Evolutionary conservation across 2,113 vertebrate genomes (phyloP), one percentile per base, ranked within the genome.

Genomic region (Atherinomorus stipes): DNA sequence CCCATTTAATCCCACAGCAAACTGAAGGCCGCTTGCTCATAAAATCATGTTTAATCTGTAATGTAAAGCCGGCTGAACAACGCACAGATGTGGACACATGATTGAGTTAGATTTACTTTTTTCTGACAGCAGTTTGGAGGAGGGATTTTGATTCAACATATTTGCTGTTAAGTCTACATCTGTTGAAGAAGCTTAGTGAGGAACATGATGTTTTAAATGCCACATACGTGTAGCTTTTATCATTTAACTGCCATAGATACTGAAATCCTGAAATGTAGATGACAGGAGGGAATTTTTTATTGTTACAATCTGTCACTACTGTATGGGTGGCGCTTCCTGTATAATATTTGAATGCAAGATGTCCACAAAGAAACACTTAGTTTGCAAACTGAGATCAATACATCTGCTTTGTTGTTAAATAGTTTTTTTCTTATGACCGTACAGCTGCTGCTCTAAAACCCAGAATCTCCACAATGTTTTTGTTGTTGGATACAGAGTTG

Each of bases 1-100:
- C 50, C 60, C 53, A 25, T 81, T 66, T 90, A 87, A 87, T 90
- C 83, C 81, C 40, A 61, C 26, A 57, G 64, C 26, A 76, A 85
- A 77, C 54, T 72, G 67, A 21, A 60, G 31, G 44, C 49, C 54
- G 59, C 64, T 64, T 50, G 65, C 57, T 54, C 67, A 76, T 49
- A n/a, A 53, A 31, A 34, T 74, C 31, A 49, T 68, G 56, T 67
- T 77, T 76, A 71, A 76, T 85, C 76, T 84, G 54, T 73, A 71
- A 78, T 66, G 75, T 79, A 63, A 68, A 75, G 54, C 72, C 63
- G 56, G 16, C 21, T 23, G 26, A 74, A 45, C 16, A 47, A 53
- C 2, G 25, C 52, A 50, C 51, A 72, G 15, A 50, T 70, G 83
- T 74, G 66, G 52, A 11, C 15, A 38, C 5, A 28, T 70, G 58